Percentiles rank a stretch among this genome's conserved stretches.
These are phyloP conservation scores for Lepidurus packardi DNA, from an alignment of 1,140 invertebrate species.

Conservation along the genomic window DNA sequence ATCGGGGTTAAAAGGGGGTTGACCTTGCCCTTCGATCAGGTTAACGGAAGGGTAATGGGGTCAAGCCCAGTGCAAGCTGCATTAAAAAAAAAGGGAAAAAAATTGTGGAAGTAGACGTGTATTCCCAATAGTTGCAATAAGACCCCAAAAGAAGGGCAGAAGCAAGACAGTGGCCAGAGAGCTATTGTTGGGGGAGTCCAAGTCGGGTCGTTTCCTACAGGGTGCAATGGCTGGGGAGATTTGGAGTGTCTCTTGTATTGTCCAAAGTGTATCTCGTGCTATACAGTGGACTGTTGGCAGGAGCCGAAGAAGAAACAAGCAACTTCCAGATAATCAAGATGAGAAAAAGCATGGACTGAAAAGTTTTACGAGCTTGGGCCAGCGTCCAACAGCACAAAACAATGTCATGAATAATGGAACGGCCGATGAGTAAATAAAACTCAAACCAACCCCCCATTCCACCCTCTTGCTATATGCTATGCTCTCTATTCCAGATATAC, in stretches of 20 bases:
- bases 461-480: not conserved
- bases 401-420: constrained; percentile 16
- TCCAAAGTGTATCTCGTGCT: not conserved
- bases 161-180: no score
- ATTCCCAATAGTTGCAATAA: no score
- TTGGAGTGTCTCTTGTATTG: not conserved
- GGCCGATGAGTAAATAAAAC: constrained; percentile 18
- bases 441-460: not conserved
- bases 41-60: no score
- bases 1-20: no score
- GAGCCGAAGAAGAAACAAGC: not conserved
- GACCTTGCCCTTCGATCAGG: no score
- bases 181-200: no score
- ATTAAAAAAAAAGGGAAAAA: no score
- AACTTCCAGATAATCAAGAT: constrained; percentile 15
- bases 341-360: constrained; percentile 10
- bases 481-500: not conserved
- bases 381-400: constrained; percentile 21
- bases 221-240: not conserved
- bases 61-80: no score
- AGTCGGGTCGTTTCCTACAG: no score
- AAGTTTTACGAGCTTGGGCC: constrained; percentile 21
- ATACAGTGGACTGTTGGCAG: not conserved
- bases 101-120: no score
- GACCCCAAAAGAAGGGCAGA: no score